Conservation (phyloP, 2,113 vertebrate species). For the Pavo muticus region DNA sequence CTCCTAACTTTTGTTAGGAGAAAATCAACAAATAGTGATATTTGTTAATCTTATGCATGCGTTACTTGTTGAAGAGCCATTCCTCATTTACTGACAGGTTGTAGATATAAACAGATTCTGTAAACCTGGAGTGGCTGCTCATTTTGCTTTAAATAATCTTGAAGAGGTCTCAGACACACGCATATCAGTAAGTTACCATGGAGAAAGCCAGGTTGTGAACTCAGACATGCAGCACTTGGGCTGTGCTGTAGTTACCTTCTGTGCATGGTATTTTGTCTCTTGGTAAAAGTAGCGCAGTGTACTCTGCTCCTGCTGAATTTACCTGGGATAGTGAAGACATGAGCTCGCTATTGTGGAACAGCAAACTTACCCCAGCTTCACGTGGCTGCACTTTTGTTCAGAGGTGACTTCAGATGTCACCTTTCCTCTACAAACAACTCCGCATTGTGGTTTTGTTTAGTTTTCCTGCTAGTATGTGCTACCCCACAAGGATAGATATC, state of each 20-base stretch:
- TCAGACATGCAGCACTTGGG: background rate
- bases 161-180: background rate
- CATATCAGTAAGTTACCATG: background rate
- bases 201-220: background rate
- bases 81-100: background rate
- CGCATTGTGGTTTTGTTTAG: accelerated
- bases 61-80: background rate
- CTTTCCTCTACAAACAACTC: background rate
- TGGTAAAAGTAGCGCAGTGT: background rate
- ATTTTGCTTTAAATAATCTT: background rate
- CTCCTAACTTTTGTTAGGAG: background rate
- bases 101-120: background rate
- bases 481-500: accelerated
- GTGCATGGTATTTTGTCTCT: background rate
- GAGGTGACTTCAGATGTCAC: background rate
- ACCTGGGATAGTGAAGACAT: background rate
- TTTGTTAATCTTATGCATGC: background rate
- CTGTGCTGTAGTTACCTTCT: background rate
- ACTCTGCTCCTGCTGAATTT: background rate
- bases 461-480: background rate
- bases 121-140: background rate
- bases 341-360: background rate
- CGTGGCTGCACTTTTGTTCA: background rate
- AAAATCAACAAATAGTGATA: background rate
- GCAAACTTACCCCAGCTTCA: background rate